Evolutionary conservation across 2,888 invertebrate species (phyloP).

Genomic region (Noctua comes): DNA sequence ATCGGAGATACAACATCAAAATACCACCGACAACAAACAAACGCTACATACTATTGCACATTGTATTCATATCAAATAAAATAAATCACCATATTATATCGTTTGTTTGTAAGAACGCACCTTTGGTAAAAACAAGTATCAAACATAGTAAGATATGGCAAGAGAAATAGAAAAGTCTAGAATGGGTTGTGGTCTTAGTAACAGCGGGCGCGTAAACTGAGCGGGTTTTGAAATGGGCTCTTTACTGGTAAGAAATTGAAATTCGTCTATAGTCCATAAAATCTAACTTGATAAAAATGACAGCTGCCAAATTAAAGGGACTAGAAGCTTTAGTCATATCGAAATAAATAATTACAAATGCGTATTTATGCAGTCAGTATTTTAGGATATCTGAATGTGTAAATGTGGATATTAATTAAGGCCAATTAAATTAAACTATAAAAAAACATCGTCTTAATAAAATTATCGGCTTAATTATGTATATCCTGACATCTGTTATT

Average conservation of each 20-base stretch:
- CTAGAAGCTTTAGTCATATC: too few relatives aligned
- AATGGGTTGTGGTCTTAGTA: conserved; percentile 50
- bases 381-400: too few relatives aligned
- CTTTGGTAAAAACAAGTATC: conserved; percentile 73
- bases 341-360: too few relatives aligned
- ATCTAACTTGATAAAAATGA: neutral
- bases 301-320: neutral
- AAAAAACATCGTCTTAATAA: too few relatives aligned
- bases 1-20: conserved; percentile 2
- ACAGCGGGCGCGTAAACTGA: conserved; percentile 33
- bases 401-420: too few relatives aligned
- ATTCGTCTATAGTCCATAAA: neutral
- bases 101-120: conserved; percentile 71
- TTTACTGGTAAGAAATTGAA: neutral
- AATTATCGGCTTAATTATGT: too few relatives aligned
- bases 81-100: conserved; percentile 66
- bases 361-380: too few relatives aligned
- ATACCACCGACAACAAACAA: conserved; percentile 52
- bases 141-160: conserved; percentile 60
- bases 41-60: conserved; percentile 68
- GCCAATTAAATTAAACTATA: too few relatives aligned
- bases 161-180: conserved; percentile 23
- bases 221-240: neutral
- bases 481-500: neutral
- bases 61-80: conserved; percentile 75